phyloP scores from a whole-genome alignment of 1,140 invertebrate genomes.

The Rhyzopertha dominica region DNA sequence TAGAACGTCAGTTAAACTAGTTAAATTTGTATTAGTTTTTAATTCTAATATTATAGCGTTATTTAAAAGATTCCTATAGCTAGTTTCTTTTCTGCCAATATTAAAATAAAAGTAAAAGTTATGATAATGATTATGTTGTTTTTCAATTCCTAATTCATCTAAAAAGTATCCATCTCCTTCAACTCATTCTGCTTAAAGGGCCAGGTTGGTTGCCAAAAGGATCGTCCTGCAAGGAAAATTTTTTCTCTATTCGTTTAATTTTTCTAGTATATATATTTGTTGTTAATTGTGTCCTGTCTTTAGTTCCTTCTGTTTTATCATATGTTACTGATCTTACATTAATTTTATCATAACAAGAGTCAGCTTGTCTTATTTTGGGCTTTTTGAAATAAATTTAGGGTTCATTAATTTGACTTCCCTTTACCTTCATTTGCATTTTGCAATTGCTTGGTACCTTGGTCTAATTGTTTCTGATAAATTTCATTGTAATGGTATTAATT shows the following conservation, averaged over 20 bases:
- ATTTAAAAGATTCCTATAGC: too few species aligned
- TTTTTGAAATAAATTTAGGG: not conserved
- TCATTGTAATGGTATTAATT: not conserved
- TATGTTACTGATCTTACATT: not conserved
- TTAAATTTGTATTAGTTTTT: too few species aligned
- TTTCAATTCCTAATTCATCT: not conserved
- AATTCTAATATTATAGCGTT: too few species aligned
- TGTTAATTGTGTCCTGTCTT: not conserved
- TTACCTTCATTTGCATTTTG: not conserved
- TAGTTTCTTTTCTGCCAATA: too few species aligned
- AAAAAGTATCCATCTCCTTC: not conserved
- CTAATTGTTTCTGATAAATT: not conserved
- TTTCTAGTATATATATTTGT: conserved; percentile 2
- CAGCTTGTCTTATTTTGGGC: not conserved
- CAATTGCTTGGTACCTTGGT: not conserved
- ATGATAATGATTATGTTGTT: not conserved
- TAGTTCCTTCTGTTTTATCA: conserved; percentile 2
- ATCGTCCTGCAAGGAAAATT: conserved; percentile 1
- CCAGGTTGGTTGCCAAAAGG: not conserved
- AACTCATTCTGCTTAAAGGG: not conserved
- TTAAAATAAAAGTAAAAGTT: too few species aligned
- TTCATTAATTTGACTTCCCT: conserved; percentile 1
- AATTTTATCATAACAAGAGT: too few species aligned
- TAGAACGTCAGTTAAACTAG: too few species aligned
- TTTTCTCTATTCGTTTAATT: conserved; percentile 1